Evolutionary conservation across 2,888 invertebrate species (phyloP).

Genomic region (Caenorhabditis imperialis): DNA sequence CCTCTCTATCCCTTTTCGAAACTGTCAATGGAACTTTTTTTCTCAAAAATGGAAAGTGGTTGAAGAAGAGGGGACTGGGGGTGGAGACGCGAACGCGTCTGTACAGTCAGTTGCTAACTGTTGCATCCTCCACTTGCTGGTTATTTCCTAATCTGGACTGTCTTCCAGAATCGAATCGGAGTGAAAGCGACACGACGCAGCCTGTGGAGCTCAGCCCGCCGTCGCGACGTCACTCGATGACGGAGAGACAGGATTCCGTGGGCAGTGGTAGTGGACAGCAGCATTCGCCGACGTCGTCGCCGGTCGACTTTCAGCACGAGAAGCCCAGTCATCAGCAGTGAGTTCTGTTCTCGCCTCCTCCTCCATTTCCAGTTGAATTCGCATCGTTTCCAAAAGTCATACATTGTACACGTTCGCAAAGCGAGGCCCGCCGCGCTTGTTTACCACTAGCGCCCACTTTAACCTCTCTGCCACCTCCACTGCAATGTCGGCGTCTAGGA

Average conservation of each 20-base stretch:
- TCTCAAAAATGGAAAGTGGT: no score
- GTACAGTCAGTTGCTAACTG: no score
- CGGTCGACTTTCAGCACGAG: conserved; percentile 40
- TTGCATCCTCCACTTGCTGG: no score
- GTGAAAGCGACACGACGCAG: conserved; percentile 37
- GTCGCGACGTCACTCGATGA: conserved; percentile 54
- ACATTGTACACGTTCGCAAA: conserved; percentile 5
- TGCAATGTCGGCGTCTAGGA: conserved; percentile 19
- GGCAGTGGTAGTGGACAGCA: conserved; percentile 40
- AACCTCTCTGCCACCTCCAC: conserved; percentile 47
- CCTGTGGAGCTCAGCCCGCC: conserved; percentile 41
- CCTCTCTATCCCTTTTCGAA: no score
- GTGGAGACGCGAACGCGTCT: no score
- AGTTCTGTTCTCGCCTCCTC: conserved; percentile 24
- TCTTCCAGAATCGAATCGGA: conserved; percentile 52
- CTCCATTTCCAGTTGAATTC: conserved; percentile 17
- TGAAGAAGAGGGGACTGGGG: no score
- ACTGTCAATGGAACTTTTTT: no score
- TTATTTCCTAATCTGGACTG: no score
- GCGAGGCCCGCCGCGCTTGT: conserved; percentile 37
- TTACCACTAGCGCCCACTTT: conserved; percentile 55
- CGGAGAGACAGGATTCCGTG: conserved; percentile 48
- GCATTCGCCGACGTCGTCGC: conserved; percentile 34
- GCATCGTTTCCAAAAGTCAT: conserved; percentile 18
- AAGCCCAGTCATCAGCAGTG: conserved; percentile 60